Conservation (phyloP, 1,140 invertebrate species). For the Drosophila mauritiana region DNA sequence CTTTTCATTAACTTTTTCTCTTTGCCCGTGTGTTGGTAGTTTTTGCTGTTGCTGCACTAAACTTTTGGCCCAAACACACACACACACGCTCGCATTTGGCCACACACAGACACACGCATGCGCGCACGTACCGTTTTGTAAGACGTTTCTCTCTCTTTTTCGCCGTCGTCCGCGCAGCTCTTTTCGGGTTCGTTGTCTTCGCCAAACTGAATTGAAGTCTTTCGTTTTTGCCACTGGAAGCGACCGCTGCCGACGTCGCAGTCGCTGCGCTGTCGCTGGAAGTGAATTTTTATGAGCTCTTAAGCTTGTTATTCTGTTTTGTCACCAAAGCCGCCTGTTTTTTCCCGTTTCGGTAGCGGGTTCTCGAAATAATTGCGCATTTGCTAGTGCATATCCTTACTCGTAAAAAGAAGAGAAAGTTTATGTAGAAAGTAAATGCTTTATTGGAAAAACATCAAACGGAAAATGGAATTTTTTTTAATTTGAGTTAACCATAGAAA, state of each 20-base stretch:
- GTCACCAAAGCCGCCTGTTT: conserved; percentile 31
- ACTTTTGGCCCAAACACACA: conserved; percentile 60
- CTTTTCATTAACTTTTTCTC: conserved; percentile 61
- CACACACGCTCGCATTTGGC: conserved; percentile 14
- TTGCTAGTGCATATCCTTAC: background rate
- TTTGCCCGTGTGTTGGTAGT: conserved; percentile 40
- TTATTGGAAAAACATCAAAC: background rate
- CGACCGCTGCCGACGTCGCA: conserved; percentile 29
- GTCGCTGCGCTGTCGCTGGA: conserved; percentile 49
- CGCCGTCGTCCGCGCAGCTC: conserved; percentile 66
- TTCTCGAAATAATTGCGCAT: conserved; percentile 16
- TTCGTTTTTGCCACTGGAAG: conserved; percentile 83
- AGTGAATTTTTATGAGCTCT: conserved; percentile 55
- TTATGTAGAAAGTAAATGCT: background rate
- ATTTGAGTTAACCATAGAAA: too few relatives aligned
- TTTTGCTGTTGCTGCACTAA: conserved; percentile 65
- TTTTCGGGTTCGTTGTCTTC: conserved; percentile 84
- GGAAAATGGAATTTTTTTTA: background rate
- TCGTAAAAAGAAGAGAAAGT: background rate
- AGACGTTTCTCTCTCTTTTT: conserved; percentile 52
- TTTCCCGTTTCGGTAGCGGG: conserved; percentile 21
- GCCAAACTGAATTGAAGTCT: conserved; percentile 84
- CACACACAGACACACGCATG: conserved; percentile 55
- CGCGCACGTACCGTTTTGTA: conserved; percentile 78
- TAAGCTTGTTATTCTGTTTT: conserved; percentile 44